Evolutionary conservation across 2,113 vertebrate genomes (phyloP).

Genomic region (Casuarius casuarius): DNA sequence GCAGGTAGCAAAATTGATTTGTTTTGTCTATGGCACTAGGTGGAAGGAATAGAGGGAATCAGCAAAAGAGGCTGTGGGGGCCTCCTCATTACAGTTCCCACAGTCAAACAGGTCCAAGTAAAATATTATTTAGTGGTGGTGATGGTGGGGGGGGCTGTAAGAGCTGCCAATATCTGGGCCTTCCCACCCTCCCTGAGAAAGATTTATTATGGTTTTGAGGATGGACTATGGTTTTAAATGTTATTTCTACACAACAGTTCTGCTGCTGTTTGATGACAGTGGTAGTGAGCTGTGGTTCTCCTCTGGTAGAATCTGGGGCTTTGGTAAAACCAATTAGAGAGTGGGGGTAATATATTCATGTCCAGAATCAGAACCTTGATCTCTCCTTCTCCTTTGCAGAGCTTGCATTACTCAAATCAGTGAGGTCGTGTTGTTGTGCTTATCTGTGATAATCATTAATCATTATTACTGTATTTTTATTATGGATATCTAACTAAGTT

Average conservation of each 20-base stretch:
- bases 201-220: not conserved
- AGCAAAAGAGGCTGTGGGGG: not conserved
- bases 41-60: not conserved
- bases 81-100: not conserved
- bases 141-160: not conserved
- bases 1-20: too few relatives aligned
- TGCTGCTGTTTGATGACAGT: not conserved
- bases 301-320: not conserved
- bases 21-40: too few relatives aligned
- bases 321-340: not conserved
- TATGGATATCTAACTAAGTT: not conserved
- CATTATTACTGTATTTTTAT: not conserved
- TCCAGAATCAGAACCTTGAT: not conserved
- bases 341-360: not conserved
- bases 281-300: not conserved
- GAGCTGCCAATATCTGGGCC: not conserved
- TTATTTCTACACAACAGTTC: not conserved
- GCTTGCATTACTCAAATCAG: not conserved
- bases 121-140: not conserved
- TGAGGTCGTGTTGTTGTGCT: not conserved
- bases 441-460: not conserved
- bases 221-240: not conserved
- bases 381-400: not conserved
- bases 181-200: fast-evolving
- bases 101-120: not conserved